Base-by-base conservation (phyloP, 2,113 vertebrate genomes). In the Emberiza fucata region DNA sequence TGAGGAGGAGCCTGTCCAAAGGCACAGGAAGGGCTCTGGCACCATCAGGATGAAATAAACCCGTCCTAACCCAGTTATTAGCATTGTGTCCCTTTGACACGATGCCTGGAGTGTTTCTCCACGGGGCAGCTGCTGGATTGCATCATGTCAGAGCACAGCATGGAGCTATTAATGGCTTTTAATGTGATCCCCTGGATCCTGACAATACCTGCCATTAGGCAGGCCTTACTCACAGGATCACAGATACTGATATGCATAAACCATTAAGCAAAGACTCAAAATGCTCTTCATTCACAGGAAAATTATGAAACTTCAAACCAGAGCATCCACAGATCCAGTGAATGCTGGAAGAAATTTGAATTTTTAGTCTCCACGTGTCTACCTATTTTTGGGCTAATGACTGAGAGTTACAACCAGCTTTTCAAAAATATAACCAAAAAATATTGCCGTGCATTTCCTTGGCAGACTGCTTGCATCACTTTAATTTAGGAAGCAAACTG, bases 161-260 rank as follows among this genome's bases (percentile, higher is more conserved):
- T 2, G 35, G 13, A 92, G 66, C 78, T 88, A 91, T 95, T 93
- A 92, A 92, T 93, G 88, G 51, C 75, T 89, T 78, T 53, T 17
- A 85, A 81, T 47, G 71, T 1, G 25, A 96, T 76, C 66, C 87
- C 29, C 86, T 1, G 0, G 45, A 83, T 78, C 79, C 91, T 89
- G 91, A 63, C 84, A 72, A 76, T 73, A 37, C 31, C 21, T 66
- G 42, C 56, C 61, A 40, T 56, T 19, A 80, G 86, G 29, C 31
- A 1, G 54, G 35, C 50, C 57, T 65, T 81, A 78, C 75, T 69
- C 87, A 82, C 76, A 3, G 6, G 18, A 23, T 89, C 71, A 27
- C 0, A 2, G 84, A 21, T 68, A 86, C 5, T 22, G 80, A 56
- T 17, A 29, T 14, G 39, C 33, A 50, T 69, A 79, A 96, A 63